phyloP scores from a whole-genome alignment of 2,888 invertebrate genomes.

The Synanthedon myopaeformis region DNA sequence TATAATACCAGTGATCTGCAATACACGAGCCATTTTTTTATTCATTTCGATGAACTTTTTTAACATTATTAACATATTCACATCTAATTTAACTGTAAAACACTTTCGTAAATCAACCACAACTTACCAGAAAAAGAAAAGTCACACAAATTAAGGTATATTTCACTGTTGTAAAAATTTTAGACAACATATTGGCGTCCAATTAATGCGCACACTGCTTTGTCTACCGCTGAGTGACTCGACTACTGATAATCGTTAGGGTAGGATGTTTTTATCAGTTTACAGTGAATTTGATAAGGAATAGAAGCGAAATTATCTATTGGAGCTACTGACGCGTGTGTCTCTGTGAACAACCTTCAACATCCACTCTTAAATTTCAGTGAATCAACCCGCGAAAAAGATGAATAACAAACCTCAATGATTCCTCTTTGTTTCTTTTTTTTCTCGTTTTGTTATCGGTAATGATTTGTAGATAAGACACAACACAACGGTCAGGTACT shows the following conservation, averaged over 20 bases:
- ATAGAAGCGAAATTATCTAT: constrained; percentile 56
- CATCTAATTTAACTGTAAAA: neutral
- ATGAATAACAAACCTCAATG: too few species aligned
- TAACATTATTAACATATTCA: neutral
- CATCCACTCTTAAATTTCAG: neutral
- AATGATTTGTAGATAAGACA: too few species aligned
- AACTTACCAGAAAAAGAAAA: constrained; percentile 59
- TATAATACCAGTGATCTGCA: constrained; percentile 84
- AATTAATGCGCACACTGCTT: neutral
- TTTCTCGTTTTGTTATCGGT: too few species aligned
- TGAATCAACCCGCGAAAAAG: neutral
- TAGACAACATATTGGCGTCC: constrained; percentile 44
- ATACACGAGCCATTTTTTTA: constrained; percentile 8
- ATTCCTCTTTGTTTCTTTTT: too few species aligned
- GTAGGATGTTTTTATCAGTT: constrained; percentile 57
- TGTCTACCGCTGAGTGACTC: constrained; percentile 14
- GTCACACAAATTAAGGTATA: constrained; percentile 50
- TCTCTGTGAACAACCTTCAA: neutral
- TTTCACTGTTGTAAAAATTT: constrained; percentile 60
- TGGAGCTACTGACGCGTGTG: constrained; percentile 13
- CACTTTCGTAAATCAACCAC: constrained; percentile 1
- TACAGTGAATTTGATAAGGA: constrained; percentile 61
- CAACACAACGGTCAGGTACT: too few species aligned
- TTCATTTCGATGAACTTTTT: neutral
- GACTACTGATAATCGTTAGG: constrained; percentile 24